These are phyloP conservation scores for Cryptoblepharus egeriae DNA, from an alignment of 2,797 vertebrate species.

Conservation along the genomic window DNA sequence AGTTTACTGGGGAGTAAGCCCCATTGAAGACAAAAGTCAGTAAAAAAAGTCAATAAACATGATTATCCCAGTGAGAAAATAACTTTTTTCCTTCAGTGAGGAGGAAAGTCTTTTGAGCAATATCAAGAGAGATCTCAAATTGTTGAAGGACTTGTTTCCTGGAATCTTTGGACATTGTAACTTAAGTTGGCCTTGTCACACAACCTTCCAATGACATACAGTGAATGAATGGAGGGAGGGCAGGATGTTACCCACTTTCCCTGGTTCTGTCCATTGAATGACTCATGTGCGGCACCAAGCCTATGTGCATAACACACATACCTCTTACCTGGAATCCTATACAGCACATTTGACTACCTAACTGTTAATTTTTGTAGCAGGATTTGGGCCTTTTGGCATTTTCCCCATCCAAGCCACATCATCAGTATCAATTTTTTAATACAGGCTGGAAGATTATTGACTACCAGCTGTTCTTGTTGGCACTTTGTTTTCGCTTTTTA, in stretches of 20 bases:
- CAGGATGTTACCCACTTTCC: too few relatives aligned
- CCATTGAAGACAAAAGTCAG: too few relatives aligned
- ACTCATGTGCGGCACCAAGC: too few relatives aligned
- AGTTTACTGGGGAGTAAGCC: too few relatives aligned
- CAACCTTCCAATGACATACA: too few relatives aligned
- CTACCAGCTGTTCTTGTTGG: slow-evolving; percentile 10
- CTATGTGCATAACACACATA: too few relatives aligned
- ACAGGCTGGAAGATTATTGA: slow-evolving; percentile 13
- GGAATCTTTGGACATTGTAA: not conserved
- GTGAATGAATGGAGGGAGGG: too few relatives aligned
- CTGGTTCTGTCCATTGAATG: too few relatives aligned
- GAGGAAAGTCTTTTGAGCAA: not conserved
- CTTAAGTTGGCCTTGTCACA: too few relatives aligned
- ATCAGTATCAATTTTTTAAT: not conserved
- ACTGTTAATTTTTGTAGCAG: not conserved
- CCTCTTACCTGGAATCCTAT: too few relatives aligned
- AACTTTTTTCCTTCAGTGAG: not conserved
- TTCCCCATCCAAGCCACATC: not conserved
- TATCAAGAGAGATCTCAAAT: not conserved
- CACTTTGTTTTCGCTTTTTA: too few relatives aligned
- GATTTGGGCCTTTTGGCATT: not conserved
- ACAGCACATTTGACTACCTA: not conserved
- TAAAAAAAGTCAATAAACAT: not conserved
- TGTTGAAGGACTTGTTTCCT: not conserved
- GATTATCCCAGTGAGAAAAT: not conserved